A percentile compares a stretch with the other conserved stretches of the same genome.
Conservation (phyloP, 2,113 vertebrate genomes). For the Chiloscyllium plagiosum region DNA sequence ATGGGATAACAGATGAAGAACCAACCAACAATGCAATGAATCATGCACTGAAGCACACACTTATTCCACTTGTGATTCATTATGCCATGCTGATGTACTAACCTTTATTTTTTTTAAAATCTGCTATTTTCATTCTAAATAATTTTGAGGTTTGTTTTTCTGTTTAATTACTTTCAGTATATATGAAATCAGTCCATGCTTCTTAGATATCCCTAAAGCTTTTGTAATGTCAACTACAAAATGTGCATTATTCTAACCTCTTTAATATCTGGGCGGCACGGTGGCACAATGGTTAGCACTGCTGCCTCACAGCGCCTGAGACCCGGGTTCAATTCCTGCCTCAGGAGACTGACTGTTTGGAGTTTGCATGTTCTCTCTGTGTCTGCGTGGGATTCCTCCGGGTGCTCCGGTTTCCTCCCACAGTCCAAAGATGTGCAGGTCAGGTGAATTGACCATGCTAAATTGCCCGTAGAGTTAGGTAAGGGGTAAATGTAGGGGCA, state of each 20-base stretch:
- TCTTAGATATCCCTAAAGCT: not conserved
- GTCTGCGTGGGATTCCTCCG: no score
- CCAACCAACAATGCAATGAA: not conserved
- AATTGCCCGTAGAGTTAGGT: no score
- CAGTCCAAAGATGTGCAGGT: no score
- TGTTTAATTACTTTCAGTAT: not conserved
- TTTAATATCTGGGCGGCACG: no score
- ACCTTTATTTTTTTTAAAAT: not conserved
- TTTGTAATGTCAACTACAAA: not conserved
- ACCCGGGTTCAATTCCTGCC: no score
- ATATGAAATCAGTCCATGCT: not conserved
- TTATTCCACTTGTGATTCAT: not conserved
- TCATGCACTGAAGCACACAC: not conserved
- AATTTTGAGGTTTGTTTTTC: not conserved
- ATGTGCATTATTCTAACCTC: not conserved
- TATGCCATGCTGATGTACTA: not conserved
- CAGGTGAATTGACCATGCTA: no score
- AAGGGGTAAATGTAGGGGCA: no score
- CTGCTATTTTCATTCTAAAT: not conserved
- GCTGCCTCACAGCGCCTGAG: no score
- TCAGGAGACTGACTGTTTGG: no score
- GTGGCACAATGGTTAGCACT: no score
- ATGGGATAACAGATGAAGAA: not conserved
- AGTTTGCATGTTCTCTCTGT: no score
- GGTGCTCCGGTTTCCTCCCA: no score